Evolutionary conservation across 2,888 invertebrate species (phyloP), one percentile per base, ranked within the genome.

Genomic region (Leucophenga maculata): DNA sequence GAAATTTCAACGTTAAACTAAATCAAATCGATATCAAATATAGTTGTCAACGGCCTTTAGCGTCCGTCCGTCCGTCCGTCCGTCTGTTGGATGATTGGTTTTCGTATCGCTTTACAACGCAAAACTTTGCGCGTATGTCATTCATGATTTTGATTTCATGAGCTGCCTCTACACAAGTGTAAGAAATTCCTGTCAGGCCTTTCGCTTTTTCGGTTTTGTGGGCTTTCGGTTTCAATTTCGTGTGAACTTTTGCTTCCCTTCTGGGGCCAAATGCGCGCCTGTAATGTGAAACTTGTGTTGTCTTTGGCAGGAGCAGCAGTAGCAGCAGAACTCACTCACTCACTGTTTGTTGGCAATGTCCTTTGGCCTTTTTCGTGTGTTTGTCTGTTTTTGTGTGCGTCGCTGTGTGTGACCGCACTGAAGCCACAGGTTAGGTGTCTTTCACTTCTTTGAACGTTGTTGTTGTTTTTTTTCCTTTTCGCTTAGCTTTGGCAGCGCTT

Each of bases 21-120:
- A 82, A 83, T 80, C 83, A 80, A 80, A 80, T 83, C 80, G 80
- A 80, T 80, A 82, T 80, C 76, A 80, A 80, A 80, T 80, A 82
- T 79, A 80, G 82, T 81, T 83, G 80, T 80, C 80, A 80, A 73
- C 79, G 74, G 48, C 26, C 48, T 46, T 46, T 64, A 39, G 39
- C 26, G 46, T 39, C 20, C 48, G 60, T 16, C 32, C n/a, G n/a
- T n/a, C n/a, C n/a, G n/a, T n/a, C n/a, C n/a, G n/a, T n/a, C n/a
- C n/a, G n/a, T n/a, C n/a, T n/a, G n/a, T n/a, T n/a, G n/a, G n/a
- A n/a, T n/a, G 11, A 39, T 11, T 8, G 39, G 39, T 39, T 39
- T 39, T 44, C 11, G 22, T 14, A 14, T 20, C 9, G n/a, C 8
- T 11, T 18, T 9, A 16, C 11, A 57, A 44, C 6, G 26, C 39